Percentiles rank a stretch among this genome's conserved stretches.
Conservation (phyloP, 2,113 vertebrate species). For the Microcebus tavaratra region DNA sequence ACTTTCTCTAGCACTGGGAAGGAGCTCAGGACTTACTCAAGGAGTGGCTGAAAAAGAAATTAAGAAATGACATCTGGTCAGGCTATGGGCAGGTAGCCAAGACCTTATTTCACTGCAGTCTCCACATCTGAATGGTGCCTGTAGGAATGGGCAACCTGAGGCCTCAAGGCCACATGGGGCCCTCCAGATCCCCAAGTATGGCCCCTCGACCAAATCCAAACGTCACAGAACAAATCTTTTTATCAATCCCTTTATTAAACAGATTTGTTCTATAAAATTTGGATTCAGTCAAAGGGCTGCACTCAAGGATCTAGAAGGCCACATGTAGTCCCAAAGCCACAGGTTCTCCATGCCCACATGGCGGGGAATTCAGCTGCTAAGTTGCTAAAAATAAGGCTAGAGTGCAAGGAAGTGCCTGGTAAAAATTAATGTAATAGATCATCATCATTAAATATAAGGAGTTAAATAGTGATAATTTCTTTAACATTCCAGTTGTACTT, state of each 20-base stretch:
- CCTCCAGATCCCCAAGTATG: too few species aligned
- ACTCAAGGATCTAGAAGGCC: too few species aligned
- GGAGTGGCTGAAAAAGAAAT: not conserved
- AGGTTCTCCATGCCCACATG: too few species aligned
- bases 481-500: constrained; percentile 25
- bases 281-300: too few species aligned
- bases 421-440: constrained; percentile 19
- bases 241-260: too few species aligned
- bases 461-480: not conserved
- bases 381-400: constrained; percentile 15
- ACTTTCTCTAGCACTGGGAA: not conserved
- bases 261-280: too few species aligned
- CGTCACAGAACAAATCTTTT: too few species aligned
- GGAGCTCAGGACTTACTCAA: not conserved
- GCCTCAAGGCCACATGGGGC: too few species aligned
- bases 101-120: not conserved
- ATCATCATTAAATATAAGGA: constrained; percentile 12
- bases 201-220: too few species aligned
- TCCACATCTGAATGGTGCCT: not conserved
- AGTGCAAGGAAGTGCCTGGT: not conserved
- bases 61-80: not conserved
- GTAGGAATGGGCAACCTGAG: not conserved
- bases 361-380: not conserved
- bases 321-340: too few species aligned
- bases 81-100: not conserved